phyloP scores from a whole-genome alignment of 2,113 vertebrate species.

The Dasyurus viverrinus region DNA sequence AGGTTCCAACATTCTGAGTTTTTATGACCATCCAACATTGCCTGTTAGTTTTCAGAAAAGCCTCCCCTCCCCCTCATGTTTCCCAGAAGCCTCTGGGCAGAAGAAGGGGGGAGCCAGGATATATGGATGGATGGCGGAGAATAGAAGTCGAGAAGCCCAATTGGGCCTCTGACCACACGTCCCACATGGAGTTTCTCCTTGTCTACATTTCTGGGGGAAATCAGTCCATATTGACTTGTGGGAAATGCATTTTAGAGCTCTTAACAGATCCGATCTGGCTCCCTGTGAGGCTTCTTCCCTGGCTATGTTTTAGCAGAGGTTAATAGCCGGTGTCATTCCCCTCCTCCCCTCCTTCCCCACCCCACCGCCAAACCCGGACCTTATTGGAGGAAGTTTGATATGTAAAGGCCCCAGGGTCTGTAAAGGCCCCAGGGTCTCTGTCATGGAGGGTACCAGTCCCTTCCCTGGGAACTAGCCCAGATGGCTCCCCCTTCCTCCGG shows the following conservation, averaged over 20 bases:
- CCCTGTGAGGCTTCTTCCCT: background rate
- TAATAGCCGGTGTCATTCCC: constrained; percentile 54
- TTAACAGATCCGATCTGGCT: constrained; percentile 7
- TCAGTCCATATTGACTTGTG: background rate
- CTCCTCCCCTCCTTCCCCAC: background rate
- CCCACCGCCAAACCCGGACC: background rate
- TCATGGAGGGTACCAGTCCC: background rate
- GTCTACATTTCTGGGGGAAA: background rate
- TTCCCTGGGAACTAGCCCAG: constrained; percentile 25
- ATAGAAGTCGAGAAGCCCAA: background rate
- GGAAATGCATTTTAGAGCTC: constrained; percentile 29
- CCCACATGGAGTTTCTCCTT: background rate
- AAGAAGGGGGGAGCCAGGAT: background rate
- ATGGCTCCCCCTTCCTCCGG: constrained; percentile 52
- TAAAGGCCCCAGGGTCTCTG: background rate
- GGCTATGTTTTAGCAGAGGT: constrained; percentile 35
- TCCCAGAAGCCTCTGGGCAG: constrained; percentile 62
- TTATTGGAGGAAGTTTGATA: background rate
- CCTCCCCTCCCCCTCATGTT: background rate
- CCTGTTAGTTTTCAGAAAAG: background rate
- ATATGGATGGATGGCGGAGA: background rate
- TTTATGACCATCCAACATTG: background rate
- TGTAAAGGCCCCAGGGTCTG: background rate
- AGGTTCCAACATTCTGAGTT: background rate
- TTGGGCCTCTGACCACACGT: background rate